Conservation (phyloP, 2,797 vertebrate species). For the Bucorvus abyssinicus region DNA sequence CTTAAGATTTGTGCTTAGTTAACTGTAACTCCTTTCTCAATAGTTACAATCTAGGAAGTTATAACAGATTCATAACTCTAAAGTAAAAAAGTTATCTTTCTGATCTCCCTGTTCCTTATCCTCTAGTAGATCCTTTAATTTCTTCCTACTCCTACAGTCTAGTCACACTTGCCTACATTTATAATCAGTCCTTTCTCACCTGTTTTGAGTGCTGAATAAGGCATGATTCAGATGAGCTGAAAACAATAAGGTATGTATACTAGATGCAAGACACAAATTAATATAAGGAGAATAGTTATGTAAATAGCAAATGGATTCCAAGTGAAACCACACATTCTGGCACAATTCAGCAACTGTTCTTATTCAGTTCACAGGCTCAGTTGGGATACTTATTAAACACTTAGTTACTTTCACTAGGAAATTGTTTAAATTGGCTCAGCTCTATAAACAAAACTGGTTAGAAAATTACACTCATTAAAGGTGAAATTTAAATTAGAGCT, state of each 20-base stretch:
- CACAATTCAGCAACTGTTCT: background rate
- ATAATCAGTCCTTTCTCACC: background rate
- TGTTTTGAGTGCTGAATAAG: background rate
- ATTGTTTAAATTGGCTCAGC: background rate
- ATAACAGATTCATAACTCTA: background rate
- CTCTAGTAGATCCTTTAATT: background rate
- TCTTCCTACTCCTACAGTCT: constrained; percentile 24
- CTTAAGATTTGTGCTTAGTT: background rate
- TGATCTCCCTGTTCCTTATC: background rate
- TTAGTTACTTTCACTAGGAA: background rate
- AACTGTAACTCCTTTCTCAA: background rate
- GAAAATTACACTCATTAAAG: background rate
- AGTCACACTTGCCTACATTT: background rate
- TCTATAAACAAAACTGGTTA: background rate
- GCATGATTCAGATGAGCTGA: background rate
- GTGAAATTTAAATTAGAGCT: background rate
- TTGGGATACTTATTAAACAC: background rate
- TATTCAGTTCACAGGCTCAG: background rate
- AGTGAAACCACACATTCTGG: background rate
- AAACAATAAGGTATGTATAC: background rate
- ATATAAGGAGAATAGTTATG: background rate
- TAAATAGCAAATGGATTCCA: background rate
- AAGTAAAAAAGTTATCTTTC: background rate
- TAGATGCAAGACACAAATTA: background rate
- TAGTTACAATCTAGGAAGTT: background rate